phyloP scores from a whole-genome alignment of 53 echinoderm and acorn worm genomes.

The Echinometra lucunter region DNA sequence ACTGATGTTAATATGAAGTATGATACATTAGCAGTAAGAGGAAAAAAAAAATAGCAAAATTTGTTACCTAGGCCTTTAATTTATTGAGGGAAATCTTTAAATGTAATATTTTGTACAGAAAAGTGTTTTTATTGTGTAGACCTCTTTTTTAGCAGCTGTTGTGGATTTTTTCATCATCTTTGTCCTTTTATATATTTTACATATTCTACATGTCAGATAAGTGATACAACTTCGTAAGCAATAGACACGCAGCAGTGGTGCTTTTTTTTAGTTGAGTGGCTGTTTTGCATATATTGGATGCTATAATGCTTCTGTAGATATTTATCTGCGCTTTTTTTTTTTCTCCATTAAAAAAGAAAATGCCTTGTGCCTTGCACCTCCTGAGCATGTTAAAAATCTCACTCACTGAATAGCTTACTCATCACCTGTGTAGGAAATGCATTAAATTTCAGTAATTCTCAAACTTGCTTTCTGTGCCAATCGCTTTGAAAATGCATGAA shows the following conservation, averaged over 20 bases:
- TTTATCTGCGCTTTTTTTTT: background rate
- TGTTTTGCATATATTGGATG: background rate
- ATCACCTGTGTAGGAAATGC: background rate
- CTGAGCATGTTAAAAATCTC: too few species aligned
- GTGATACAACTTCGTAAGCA: constrained; percentile 11
- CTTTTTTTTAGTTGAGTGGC: background rate
- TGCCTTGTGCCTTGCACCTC: too few species aligned
- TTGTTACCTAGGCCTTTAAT: background rate
- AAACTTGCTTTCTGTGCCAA: too few species aligned
- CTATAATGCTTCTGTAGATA: background rate
- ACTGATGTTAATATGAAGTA: too few species aligned
- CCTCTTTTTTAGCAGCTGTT: constrained; percentile 58
- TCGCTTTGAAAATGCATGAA: too few species aligned
- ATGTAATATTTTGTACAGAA: constrained; percentile 29
- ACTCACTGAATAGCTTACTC: too few species aligned
- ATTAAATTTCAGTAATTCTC: too few species aligned
- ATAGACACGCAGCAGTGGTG: constrained; percentile 43
- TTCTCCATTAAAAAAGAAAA: too few species aligned
- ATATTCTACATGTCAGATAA: background rate
- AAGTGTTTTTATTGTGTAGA: constrained; percentile 37
- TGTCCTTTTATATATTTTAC: too few species aligned
- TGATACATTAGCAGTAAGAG: background rate
- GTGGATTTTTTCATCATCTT: constrained; percentile 1
- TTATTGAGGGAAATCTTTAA: constrained; percentile 37
- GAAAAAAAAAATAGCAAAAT: constrained; percentile 38